Percentiles rank a stretch among this genome's conserved stretches.
phyloP scores from a whole-genome alignment of 2,113 vertebrate genomes.

The Clupea harengus region DNA sequence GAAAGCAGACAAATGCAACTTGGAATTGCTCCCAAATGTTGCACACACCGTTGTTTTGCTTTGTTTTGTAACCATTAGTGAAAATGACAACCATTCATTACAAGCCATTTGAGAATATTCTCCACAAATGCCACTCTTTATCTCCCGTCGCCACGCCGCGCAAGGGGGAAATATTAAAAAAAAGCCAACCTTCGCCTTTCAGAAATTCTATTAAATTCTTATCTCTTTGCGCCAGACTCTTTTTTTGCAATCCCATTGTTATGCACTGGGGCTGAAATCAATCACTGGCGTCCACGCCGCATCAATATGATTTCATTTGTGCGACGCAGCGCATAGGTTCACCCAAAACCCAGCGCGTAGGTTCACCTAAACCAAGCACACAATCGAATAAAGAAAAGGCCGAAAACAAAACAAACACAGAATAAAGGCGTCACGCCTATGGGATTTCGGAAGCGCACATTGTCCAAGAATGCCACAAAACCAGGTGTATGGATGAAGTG shows the following conservation, averaged over 20 bases:
- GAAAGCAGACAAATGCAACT: constrained; percentile 53
- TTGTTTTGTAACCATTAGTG: constrained; percentile 78
- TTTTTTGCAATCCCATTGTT: constrained; percentile 85
- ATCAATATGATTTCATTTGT: constrained; percentile 76
- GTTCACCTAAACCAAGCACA: constrained; percentile 58
- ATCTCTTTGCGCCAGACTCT: constrained; percentile 90
- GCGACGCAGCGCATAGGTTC: constrained; percentile 55
- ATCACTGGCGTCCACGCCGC: constrained; percentile 74
- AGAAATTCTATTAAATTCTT: constrained; percentile 97
- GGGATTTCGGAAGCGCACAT: not conserved
- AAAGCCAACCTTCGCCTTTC: constrained; percentile 87
- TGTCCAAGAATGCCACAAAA: not conserved
- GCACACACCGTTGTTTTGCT: constrained; percentile 66
- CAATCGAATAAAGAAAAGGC: constrained; percentile 68
- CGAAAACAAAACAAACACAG: constrained; percentile 20
- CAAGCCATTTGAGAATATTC: constrained; percentile 81
- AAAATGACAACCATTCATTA: constrained; percentile 85
- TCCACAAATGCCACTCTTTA: constrained; percentile 86
- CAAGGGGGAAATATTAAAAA: constrained; percentile 85
- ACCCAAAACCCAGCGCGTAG: constrained; percentile 46
- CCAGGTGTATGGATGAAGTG: constrained; percentile 2
- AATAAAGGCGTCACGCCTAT: not conserved
- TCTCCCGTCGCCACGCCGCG: constrained; percentile 81
- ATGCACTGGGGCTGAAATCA: constrained; percentile 82
- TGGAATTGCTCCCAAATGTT: constrained; percentile 68